Conservation (phyloP, 92 coral and sea anemone species). For the Palythoa heliodiscus region DNA sequence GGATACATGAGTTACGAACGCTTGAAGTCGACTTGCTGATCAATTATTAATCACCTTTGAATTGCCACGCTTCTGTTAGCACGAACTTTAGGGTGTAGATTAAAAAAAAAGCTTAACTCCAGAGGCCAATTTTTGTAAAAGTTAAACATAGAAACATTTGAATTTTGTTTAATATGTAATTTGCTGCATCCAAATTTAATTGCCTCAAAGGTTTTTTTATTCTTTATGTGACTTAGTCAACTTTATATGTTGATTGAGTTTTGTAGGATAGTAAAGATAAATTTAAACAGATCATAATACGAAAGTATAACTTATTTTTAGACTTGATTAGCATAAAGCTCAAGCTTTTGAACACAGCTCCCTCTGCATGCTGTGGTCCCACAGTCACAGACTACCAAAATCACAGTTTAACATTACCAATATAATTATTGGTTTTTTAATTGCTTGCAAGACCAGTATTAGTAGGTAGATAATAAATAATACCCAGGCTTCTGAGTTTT, state of each 20-base stretch:
- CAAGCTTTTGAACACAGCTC: too few relatives aligned
- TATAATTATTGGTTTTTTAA: too few relatives aligned
- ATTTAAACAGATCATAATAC: background rate
- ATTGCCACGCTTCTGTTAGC: slow-evolving; percentile 64
- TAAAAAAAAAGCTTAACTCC: background rate
- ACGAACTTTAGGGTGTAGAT: background rate
- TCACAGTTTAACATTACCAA: too few relatives aligned
- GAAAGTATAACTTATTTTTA: background rate
- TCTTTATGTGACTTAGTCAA: background rate
- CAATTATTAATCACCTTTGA: slow-evolving; percentile 61
- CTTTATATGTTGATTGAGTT: slow-evolving; percentile 26
- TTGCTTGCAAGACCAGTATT: too few relatives aligned
- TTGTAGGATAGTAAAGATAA: background rate
- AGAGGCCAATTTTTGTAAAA: background rate
- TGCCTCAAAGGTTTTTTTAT: background rate
- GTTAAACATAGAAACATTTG: background rate
- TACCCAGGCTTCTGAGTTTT: too few relatives aligned
- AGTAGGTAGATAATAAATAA: too few relatives aligned
- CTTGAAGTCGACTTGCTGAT: slow-evolving; percentile 33
- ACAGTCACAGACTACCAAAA: too few relatives aligned
- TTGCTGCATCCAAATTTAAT: background rate
- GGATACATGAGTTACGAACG: slow-evolving; percentile 5
- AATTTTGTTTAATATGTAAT: background rate
- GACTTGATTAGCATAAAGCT: too few relatives aligned
- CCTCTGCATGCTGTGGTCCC: too few relatives aligned